Evolutionary conservation across 1,140 invertebrate species (phyloP).

Genomic region (Pogonomyrmex barbatus): DNA sequence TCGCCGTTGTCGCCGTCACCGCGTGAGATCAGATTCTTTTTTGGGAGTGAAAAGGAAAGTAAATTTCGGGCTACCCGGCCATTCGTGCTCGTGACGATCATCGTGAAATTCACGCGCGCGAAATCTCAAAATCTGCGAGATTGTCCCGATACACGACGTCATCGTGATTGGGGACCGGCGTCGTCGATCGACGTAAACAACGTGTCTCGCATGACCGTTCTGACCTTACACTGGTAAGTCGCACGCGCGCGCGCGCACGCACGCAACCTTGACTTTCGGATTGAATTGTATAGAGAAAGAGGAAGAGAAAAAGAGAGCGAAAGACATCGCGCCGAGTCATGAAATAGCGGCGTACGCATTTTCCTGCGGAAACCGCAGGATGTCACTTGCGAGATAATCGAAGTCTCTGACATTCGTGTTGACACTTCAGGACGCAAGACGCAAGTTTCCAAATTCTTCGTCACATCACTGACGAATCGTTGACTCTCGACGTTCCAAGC

Average conservation of each 20-base stretch:
- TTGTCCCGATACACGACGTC: neutral
- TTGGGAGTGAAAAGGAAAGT: neutral
- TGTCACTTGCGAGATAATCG: neutral
- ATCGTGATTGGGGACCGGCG: neutral
- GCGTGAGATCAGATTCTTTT: neutral
- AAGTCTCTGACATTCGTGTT: neutral
- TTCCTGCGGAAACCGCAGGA: neutral
- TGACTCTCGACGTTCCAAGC: neutral
- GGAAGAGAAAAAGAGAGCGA: neutral
- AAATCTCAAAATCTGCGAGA: neutral
- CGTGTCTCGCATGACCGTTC: conserved; percentile 9
- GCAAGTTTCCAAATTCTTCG: neutral
- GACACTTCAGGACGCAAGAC: neutral
- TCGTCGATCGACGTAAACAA: conserved; percentile 40
- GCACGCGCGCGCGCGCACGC: conserved; percentile 22
- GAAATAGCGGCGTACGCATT: conserved; percentile 8
- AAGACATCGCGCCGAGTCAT: neutral
- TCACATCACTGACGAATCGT: neutral
- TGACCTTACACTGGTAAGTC: conserved; percentile 66
- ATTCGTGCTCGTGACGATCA: neutral
- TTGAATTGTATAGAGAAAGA: neutral
- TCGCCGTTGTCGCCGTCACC: neutral
- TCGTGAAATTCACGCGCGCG: neutral
- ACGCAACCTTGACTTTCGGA: conserved; percentile 71
- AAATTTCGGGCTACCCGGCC: neutral